Percentiles rank a stretch among this genome's conserved stretches.
These are phyloP conservation scores for Trachymyrmex cornetzi DNA, from an alignment of 1,140 invertebrate genomes.

Conservation along the genomic window DNA sequence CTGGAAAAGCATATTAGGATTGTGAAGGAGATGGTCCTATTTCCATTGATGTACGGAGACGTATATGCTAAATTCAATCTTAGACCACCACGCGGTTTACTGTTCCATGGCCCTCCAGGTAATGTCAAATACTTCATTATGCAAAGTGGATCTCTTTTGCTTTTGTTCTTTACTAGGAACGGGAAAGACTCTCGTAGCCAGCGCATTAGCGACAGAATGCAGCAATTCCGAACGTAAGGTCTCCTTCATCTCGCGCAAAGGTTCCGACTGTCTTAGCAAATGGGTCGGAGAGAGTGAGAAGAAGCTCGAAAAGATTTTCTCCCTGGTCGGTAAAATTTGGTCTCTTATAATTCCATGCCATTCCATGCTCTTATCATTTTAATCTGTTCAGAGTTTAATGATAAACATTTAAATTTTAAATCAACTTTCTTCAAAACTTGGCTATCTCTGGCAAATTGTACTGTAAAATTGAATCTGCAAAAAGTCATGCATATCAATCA, in stretches of 20 bases:
- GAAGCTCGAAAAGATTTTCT: constrained; percentile 86
- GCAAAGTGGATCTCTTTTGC: not conserved
- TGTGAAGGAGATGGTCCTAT: constrained; percentile 91
- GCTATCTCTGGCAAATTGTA: not conserved
- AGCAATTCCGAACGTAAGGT: constrained; percentile 86
- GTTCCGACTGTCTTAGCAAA: constrained; percentile 87
- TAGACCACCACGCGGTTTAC: constrained; percentile 90
- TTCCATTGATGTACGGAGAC: constrained; percentile 91
- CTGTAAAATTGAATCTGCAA: not conserved
- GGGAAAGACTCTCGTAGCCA: constrained; percentile 87
- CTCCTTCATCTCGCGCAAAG: constrained; percentile 87
- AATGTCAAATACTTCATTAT: constrained; percentile 64
- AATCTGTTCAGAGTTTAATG: not conserved
- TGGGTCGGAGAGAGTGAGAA: constrained; percentile 88
- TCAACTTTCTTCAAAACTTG: not conserved
- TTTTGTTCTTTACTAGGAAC: constrained; percentile 82
- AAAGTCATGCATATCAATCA: not conserved
- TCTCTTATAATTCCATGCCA: not conserved
- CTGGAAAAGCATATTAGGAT: constrained; percentile 90
- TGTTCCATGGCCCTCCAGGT: constrained; percentile 94
- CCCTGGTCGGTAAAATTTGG: constrained; percentile 43
- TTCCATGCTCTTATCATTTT: not conserved
- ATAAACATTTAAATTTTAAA: not conserved
- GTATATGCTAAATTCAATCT: constrained; percentile 90
- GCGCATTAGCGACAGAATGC: constrained; percentile 86